A percentile compares a stretch with the other conserved stretches of the same genome.
Evolutionary conservation across 2,113 vertebrate genomes (phyloP).

Genomic region (Phaethon lepturus): DNA sequence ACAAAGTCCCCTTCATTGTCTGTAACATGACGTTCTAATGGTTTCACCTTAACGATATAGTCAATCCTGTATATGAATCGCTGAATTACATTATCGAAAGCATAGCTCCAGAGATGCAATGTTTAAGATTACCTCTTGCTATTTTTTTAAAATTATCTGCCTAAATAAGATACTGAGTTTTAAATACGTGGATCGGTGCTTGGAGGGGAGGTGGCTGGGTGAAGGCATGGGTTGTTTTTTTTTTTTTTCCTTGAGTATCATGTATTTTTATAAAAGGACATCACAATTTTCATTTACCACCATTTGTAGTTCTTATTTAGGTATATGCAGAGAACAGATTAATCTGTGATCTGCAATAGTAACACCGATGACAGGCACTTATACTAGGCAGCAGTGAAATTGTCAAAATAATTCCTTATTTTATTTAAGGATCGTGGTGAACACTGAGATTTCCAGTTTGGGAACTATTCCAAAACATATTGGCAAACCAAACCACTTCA

Average conservation of each 20-base stretch:
- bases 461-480: slow-evolving; percentile 53
- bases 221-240: neutral
- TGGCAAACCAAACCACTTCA: slow-evolving; percentile 40
- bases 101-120: neutral
- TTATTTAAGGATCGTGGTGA: slow-evolving; percentile 52
- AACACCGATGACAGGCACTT: slow-evolving; percentile 26
- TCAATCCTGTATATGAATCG: neutral
- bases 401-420: slow-evolving; percentile 57
- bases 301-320: neutral
- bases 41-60: neutral
- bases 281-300: neutral
- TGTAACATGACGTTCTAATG: neutral
- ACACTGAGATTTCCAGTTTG: slow-evolving; percentile 47
- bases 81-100: neutral
- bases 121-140: neutral
- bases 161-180: neutral
- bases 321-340: neutral
- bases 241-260: neutral
- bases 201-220: too few species aligned
- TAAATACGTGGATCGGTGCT: neutral
- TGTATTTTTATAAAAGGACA: neutral
- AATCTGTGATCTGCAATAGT: neutral
- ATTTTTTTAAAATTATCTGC: neutral
- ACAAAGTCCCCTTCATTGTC: neutral
- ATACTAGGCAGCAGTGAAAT: slow-evolving; percentile 33